phyloP scores from a whole-genome alignment of 1,140 invertebrate genomes.

The Drosophila virilis region DNA sequence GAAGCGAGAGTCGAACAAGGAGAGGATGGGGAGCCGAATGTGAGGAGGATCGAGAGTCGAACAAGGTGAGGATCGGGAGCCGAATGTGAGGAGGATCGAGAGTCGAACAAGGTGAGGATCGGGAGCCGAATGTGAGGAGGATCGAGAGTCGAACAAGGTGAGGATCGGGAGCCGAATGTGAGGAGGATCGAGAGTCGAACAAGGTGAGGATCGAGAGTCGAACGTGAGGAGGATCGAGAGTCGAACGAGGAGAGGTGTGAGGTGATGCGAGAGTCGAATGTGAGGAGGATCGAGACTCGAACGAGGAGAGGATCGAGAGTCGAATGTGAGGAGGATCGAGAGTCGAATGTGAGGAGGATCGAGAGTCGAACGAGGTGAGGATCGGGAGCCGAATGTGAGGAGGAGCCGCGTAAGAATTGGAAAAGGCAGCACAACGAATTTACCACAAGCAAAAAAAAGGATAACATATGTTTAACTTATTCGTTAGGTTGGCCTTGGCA shows the following conservation, averaged over 20 bases:
- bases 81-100: neutral
- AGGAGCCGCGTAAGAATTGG: neutral
- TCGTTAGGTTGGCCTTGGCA: neutral
- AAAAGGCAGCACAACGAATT: constrained; percentile 54
- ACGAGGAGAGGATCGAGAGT: no score
- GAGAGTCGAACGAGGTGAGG: neutral
- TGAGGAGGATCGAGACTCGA: no score
- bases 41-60: no score
- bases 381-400: neutral
- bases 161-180: no score
- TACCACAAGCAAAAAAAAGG: constrained; percentile 17
- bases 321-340: neutral
- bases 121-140: no score
- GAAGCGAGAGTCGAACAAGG: neutral
- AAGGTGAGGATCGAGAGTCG: constrained; percentile 5
- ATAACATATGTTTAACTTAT: neutral
- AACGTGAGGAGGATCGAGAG: no score
- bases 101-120: no score
- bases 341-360: neutral
- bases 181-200: neutral
- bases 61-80: neutral
- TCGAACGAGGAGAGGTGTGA: no score
- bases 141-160: neutral
- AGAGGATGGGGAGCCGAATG: neutral
- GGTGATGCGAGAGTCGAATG: no score